Percentiles rank a stretch among this genome's conserved stretches.
Evolutionary conservation across 1,140 invertebrate genomes (phyloP).

Genomic region (Zaprionus inermis): DNA sequence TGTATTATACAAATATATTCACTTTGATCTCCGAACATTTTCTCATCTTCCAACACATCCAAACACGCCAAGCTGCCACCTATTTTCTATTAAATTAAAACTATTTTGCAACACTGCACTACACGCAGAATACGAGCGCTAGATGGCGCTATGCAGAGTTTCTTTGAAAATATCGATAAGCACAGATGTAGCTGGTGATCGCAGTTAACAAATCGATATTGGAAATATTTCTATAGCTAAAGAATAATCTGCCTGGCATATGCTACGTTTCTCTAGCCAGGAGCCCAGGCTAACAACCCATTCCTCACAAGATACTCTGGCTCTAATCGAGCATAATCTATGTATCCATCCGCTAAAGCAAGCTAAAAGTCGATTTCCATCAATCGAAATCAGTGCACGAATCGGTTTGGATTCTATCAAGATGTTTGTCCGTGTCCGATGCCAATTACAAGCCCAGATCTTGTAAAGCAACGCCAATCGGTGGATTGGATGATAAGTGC

Average conservation of each 20-base stretch:
- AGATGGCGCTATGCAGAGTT: not conserved
- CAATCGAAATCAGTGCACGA: not conserved
- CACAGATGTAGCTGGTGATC: not conserved
- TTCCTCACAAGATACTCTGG: too few species aligned
- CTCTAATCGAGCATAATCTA: not conserved
- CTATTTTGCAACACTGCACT: not conserved
- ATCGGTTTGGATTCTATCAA: too few species aligned
- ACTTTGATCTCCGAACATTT: too few species aligned
- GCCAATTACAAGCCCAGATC: not conserved
- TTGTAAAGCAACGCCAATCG: not conserved
- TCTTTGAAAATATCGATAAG: not conserved
- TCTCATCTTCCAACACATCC: too few species aligned
- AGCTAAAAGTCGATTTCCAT: not conserved
- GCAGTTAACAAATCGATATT: not conserved
- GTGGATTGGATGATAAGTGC: too few species aligned
- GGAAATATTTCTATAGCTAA: not conserved
- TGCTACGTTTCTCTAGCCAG: too few species aligned
- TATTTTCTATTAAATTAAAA: not conserved
- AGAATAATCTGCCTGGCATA: too few species aligned
- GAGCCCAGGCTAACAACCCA: too few species aligned
- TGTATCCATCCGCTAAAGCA: not conserved
- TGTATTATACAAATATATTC: too few species aligned
- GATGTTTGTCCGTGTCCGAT: not conserved
- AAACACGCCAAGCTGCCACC: too few species aligned
- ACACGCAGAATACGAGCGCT: not conserved